phyloP scores from a whole-genome alignment of 2,888 invertebrate species.

The Eugnorisma glareosa region DNA sequence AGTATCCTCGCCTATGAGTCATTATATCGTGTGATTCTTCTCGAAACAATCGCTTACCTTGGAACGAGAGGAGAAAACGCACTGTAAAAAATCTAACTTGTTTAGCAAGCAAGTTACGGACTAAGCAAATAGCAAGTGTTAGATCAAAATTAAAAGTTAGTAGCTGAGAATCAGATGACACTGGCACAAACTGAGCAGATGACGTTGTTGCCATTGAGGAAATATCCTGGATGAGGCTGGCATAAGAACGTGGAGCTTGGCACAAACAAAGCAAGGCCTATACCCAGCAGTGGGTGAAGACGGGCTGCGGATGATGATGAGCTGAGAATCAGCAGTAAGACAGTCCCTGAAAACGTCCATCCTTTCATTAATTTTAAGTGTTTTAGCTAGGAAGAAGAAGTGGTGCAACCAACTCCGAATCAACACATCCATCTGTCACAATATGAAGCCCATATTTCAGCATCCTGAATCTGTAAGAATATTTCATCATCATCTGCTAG shows the following conservation, averaged over 20 bases:
- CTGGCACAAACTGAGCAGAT: no score
- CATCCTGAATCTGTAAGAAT: not conserved
- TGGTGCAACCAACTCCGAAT: not conserved
- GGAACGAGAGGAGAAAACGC: not conserved
- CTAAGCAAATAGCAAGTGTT: not conserved
- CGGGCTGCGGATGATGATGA: no score
- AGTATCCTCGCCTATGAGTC: not conserved
- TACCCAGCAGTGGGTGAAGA: no score
- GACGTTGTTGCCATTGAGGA: no score
- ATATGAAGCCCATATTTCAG: no score
- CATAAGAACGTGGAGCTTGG: no score
- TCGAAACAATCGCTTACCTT: not conserved
- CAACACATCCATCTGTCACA: not conserved
- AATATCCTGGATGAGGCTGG: no score
- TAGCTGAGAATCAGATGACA: not conserved
- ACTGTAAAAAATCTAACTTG: not conserved
- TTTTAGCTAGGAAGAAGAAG: not conserved
- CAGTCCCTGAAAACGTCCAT: not conserved
- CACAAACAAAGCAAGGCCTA: no score
- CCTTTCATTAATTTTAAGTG: no score
- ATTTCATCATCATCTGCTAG: not conserved
- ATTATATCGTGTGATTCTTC: not conserved
- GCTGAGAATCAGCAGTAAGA: not conserved
- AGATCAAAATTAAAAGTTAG: not conserved
- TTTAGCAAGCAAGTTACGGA: not conserved